phyloP scores from a whole-genome alignment of 1,140 invertebrate species.

The Mizuhopecten yessoensis region DNA sequence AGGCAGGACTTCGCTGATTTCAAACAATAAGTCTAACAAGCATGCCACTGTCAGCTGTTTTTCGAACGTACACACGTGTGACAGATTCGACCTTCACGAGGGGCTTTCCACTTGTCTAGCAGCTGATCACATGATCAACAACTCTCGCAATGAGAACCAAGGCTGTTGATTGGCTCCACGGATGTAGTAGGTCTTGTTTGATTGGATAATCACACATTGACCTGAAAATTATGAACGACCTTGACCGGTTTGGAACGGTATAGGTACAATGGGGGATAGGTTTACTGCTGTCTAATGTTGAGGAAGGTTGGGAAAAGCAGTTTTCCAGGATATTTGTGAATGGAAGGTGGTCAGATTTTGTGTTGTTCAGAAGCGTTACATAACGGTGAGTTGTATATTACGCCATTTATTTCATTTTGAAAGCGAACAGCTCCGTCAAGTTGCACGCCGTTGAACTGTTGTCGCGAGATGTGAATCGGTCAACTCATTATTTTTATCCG shows the following conservation, averaged over 20 bases:
- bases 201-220: background rate
- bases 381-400: background rate
- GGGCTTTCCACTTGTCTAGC: background rate
- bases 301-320: background rate
- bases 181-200: background rate
- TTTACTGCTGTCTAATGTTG: background rate
- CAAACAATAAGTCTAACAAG: no score
- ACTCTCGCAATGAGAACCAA: background rate
- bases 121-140: background rate
- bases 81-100: background rate
- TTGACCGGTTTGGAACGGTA: background rate
- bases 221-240: slow-evolving; percentile 15
- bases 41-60: slow-evolving; percentile 18
- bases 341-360: slow-evolving; percentile 22
- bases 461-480: background rate
- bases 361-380: background rate
- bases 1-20: no score
- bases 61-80: background rate
- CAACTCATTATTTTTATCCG: no score
- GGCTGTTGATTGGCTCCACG: background rate
- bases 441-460: background rate
- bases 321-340: slow-evolving; percentile 28
- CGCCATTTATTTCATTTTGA: no score
- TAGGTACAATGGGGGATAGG: background rate
- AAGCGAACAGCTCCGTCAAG: background rate